A percentile compares a stretch with the other conserved stretches of the same genome.
phyloP scores from a whole-genome alignment of 2,113 vertebrate genomes.

The Rhombomys opimus region DNA sequence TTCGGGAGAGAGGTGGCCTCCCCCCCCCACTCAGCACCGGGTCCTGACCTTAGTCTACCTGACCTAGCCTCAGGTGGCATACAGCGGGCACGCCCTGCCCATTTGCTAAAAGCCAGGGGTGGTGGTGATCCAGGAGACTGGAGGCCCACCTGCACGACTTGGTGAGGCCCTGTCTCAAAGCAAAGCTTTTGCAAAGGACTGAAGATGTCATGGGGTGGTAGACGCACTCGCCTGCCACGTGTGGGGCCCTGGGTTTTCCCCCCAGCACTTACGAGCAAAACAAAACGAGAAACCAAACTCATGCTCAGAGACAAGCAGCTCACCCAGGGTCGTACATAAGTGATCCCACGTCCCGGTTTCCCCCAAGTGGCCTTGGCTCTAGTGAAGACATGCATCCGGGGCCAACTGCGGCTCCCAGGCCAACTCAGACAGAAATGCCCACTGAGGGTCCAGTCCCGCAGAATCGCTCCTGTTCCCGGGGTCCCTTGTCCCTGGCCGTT shows the following conservation, averaged over 20 bases:
- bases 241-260: background rate
- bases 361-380: background rate
- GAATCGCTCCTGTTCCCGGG: background rate
- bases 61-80: background rate
- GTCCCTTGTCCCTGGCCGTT: accelerated
- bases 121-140: too few relatives aligned
- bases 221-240: background rate
- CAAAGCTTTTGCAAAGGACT: background rate
- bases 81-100: accelerated
- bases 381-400: too few relatives aligned
- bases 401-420: background rate
- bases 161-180: background rate
- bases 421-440: accelerated
- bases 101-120: background rate
- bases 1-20: accelerated
- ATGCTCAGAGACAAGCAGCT: background rate
- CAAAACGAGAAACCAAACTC: background rate
- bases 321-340: background rate
- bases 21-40: accelerated
- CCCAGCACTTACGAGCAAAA: background rate
- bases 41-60: accelerated
- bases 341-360: background rate
- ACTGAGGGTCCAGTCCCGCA: too few relatives aligned
- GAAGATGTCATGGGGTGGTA: background rate
- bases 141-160: background rate